Evolutionary conservation across 2,888 invertebrate species (phyloP).

Genomic region (Atethmia centrago): DNA sequence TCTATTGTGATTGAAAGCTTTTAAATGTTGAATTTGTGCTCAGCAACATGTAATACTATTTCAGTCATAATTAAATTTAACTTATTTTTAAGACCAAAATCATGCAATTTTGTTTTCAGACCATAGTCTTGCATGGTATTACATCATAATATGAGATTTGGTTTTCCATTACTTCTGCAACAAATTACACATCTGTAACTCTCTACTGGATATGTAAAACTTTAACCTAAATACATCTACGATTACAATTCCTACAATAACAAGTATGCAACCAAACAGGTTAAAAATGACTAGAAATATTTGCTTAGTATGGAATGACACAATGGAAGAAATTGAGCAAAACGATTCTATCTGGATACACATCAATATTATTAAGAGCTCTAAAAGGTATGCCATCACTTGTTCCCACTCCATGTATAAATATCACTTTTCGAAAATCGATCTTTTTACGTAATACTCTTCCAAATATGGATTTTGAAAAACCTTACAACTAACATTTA

Average conservation of each 20-base stretch:
- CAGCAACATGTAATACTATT: slow-evolving; percentile 35
- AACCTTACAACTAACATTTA: slow-evolving; percentile 51
- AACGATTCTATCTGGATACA: slow-evolving; percentile 57
- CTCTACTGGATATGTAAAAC: slow-evolving; percentile 62
- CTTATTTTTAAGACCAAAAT: slow-evolving; percentile 11
- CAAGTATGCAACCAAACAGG: slow-evolving; percentile 60
- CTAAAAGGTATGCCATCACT: slow-evolving; percentile 65
- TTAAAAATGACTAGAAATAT: slow-evolving; percentile 68
- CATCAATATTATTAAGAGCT: slow-evolving; percentile 49
- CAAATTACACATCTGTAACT: slow-evolving; percentile 35
- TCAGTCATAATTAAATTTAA: slow-evolving; percentile 44
- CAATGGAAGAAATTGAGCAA: slow-evolving; percentile 75
- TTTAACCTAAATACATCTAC: slow-evolving; percentile 58
- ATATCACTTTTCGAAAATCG: slow-evolving; percentile 67
- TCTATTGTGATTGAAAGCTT: slow-evolving; percentile 49
- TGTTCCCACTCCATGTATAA: slow-evolving; percentile 69
- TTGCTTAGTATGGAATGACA: slow-evolving; percentile 64
- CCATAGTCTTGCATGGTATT: slow-evolving; percentile 37
- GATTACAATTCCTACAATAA: slow-evolving; percentile 59
- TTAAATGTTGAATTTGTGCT: slow-evolving; percentile 48
- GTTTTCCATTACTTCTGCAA: slow-evolving; percentile 31
- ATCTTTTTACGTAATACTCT: slow-evolving; percentile 29
- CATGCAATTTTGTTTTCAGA: slow-evolving; percentile 9
- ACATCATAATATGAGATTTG: slow-evolving; percentile 39
- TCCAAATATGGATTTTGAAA: slow-evolving; percentile 57